Evolutionary conservation across 1,140 invertebrate species (phyloP), one percentile per base, ranked within the genome.

Genomic region (Drosophila virilis): DNA sequence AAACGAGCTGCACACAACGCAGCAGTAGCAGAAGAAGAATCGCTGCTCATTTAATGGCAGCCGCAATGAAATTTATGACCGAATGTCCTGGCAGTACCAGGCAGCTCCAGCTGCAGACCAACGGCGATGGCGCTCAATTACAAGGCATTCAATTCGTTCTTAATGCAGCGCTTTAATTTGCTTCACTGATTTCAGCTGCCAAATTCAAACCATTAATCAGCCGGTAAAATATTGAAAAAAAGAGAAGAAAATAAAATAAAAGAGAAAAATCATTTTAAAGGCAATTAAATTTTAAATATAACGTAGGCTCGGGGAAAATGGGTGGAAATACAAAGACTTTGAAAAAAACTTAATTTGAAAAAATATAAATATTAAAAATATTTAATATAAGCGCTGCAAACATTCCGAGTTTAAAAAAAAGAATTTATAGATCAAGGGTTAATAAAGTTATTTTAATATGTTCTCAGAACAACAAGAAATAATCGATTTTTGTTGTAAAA

Each of bases 1-100:
- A 52, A 73, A 48, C 55, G 42, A 48, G 43, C 22, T 22, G 22
- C 22, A 22, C 3, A 22, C 22, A 22, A 22, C 22, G 1, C 43
- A 35, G 54, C 22, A 35, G 17, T 9, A 12, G 37, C 22, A 33
- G 6, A 43, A 51, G 58, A 52, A 60, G 66, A 72, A 79, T 3
- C 2, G 22, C 64, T 72, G 76, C 35, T 64, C 66, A 72, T 60
- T 82, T 82, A 82, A 83, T 79, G 75, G 80, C 80, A 52, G 71
- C 66, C 71, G 6, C 80, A 82, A 55, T 68, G n/a, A 58, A 79
- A 82, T 82, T 83, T 82, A 82, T 83, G 55, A 55, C 58, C 74
- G 50, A 38, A 61, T 74, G 51, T 65, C 46, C 70, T 22, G 17
- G n/a, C 38, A 13, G 17, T 33, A 8, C 28, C 35, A 6, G 37